Conservation (phyloP, 2,797 vertebrate genomes). For the Acipenser ruthenus region DNA sequence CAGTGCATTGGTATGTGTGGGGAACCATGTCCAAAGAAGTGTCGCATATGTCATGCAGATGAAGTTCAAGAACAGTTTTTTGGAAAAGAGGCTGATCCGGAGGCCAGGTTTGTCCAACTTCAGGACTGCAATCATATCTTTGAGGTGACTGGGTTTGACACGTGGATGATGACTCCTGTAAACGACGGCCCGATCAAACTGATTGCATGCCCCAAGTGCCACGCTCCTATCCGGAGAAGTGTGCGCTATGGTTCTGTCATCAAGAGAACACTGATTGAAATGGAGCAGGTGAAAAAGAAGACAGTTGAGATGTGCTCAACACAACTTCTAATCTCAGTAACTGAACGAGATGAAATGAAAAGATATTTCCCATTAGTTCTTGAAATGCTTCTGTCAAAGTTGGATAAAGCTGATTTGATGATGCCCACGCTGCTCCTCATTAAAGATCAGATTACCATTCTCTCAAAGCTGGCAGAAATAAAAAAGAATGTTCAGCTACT, state of each 20-base stretch:
- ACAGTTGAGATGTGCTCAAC: slow-evolving; percentile 10
- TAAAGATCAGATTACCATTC: slow-evolving; percentile 20
- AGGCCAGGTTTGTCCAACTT: slow-evolving; percentile 30
- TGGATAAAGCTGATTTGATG: slow-evolving; percentile 3
- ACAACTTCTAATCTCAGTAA: slow-evolving; percentile 11
- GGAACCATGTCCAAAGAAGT: slow-evolving; percentile 31
- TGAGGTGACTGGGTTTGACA: slow-evolving; percentile 24
- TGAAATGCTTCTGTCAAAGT: slow-evolving; percentile 10
- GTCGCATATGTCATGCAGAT: slow-evolving; percentile 24
- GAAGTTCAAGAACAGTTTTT: slow-evolving; percentile 29
- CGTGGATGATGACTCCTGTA: slow-evolving; percentile 22
- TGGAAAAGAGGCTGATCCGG: slow-evolving; percentile 23
- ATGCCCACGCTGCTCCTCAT: slow-evolving; percentile 6
- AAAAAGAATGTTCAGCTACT: slow-evolving; percentile 3
- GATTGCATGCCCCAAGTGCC: slow-evolving; percentile 29
- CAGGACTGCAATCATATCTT: slow-evolving; percentile 30
- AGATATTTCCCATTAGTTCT: neutral
- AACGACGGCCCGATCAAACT: slow-evolving; percentile 12
- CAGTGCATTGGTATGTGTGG: slow-evolving; percentile 32
- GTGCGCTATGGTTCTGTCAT: slow-evolving; percentile 21
- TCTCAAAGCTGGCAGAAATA: slow-evolving; percentile 19
- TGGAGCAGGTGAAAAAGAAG: slow-evolving; percentile 26
- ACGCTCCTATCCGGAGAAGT: slow-evolving; percentile 20
- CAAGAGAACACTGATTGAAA: slow-evolving; percentile 19
- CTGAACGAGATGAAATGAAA: slow-evolving; percentile 13